Conservation (phyloP, 2,888 invertebrate genomes). For the Orthosia gracilis region DNA sequence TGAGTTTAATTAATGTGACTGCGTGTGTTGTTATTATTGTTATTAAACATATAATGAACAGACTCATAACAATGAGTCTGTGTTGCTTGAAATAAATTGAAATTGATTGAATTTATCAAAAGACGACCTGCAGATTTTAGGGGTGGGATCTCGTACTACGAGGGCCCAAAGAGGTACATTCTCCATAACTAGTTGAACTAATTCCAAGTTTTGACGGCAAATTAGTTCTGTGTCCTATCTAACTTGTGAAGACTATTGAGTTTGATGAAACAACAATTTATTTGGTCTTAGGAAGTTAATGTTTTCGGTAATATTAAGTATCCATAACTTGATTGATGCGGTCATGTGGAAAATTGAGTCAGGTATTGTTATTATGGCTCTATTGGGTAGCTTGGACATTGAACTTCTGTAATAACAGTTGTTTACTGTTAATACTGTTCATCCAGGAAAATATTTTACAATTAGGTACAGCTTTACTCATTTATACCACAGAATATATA, state of each 20-base stretch:
- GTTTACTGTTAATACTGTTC: not conserved
- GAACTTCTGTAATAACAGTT: not conserved
- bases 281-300: not conserved
- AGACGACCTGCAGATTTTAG: too few species aligned
- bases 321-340: conserved; percentile 7
- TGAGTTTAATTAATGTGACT: too few species aligned
- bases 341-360: not conserved
- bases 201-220: conserved; percentile 24
- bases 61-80: too few species aligned
- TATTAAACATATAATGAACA: too few species aligned
- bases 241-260: conserved; percentile 20
- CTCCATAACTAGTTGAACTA: not conserved
- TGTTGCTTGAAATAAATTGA: too few species aligned
- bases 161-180: not conserved
- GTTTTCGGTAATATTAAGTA: conserved; percentile 4
- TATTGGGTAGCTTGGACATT: not conserved
- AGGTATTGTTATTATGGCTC: conserved; percentile 17
- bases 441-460: not conserved
- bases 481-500: too few species aligned
- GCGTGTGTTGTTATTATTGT: too few species aligned
- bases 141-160: too few species aligned
- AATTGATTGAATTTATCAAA: too few species aligned
- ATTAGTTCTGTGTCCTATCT: conserved; percentile 5
- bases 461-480: not conserved
- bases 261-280: conserved; percentile 17